Percentiles rank a stretch among this genome's conserved stretches.
These are phyloP conservation scores for Sphaeridia pumilis DNA, from an alignment of 2,888 invertebrate genomes.

Conservation along the genomic window DNA sequence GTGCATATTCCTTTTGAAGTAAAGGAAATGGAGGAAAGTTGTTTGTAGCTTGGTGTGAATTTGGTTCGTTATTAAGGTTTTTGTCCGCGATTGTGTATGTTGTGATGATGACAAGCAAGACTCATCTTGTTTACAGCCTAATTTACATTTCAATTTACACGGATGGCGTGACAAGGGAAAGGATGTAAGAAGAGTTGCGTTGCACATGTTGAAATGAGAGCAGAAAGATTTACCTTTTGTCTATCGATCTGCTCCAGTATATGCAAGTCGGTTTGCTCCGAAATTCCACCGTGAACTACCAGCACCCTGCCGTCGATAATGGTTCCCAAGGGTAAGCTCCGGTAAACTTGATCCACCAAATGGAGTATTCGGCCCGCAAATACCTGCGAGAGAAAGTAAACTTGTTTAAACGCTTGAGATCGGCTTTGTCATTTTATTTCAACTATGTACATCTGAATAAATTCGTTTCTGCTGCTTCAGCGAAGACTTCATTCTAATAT, in stretches of 20 bases:
- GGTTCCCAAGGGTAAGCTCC: conserved; percentile 83
- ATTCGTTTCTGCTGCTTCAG: too few species aligned
- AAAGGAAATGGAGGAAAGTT: too few species aligned
- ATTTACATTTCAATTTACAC: background rate
- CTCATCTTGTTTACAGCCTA: background rate
- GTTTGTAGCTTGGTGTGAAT: too few species aligned
- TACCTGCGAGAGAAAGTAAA: conserved; percentile 45
- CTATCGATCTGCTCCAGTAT: conserved; percentile 61
- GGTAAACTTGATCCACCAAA: conserved; percentile 77
- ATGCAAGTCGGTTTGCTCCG: conserved; percentile 72
- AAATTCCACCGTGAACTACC: conserved; percentile 86
- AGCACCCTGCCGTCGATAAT: conserved; percentile 80
- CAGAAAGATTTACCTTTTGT: conserved; percentile 15
- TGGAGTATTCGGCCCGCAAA: conserved; percentile 65
- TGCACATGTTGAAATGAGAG: background rate
- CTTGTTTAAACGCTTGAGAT: too few species aligned
- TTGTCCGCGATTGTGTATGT: too few species aligned
- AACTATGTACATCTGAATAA: too few species aligned
- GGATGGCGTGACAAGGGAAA: background rate
- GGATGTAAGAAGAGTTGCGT: background rate
- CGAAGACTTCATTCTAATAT: too few species aligned
- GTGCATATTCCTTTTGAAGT: too few species aligned
- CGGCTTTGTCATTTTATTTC: too few species aligned
- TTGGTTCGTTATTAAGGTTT: too few species aligned
- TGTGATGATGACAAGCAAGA: too few species aligned